Evolutionary conservation across 64 coral and sea anemone genomes (phyloP), one percentile per base, ranked within the genome.

Genomic region (Stichodactyla mertensii): DNA sequence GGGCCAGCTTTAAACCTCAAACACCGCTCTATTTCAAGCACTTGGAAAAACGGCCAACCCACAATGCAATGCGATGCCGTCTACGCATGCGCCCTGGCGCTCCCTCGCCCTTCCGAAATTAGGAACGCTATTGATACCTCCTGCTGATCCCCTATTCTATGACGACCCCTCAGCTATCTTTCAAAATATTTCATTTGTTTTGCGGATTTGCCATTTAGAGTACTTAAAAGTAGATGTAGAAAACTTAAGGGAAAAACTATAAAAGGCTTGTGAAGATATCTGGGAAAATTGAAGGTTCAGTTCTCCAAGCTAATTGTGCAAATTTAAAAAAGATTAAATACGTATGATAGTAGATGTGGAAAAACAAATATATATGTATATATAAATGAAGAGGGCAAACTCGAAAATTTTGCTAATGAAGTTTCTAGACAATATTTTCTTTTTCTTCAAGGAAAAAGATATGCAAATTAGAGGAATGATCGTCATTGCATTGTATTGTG

Each of bases 21-120:
- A 96, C 94, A 96, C 94, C 91, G 94, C 91, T 96, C 88, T 86
- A 80, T 84, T 96, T 95, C 90, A 89, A 92, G 86, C 93, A 95
- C 94, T 93, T 90, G 86, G 94, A 88, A 95, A 95, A 96, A 96
- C 91, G 94, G 94, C 91, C 88, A 96, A 69, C 94, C 94, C 94
- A 96, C 87, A 81, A 96, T 96, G 91, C 94, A 93, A 83, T 64
- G 94, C 88, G 85, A 93, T 27, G 7, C n/a, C 0, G 2, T 13
- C 9, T 24, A 13, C 83, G 20, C 83, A 26, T 85, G 83, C 53
- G 83, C 22, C 36, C 11, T 60, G 15, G 26, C 19, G 51, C 19
- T 85, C 31, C 83, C 83, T 85, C 83, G 83, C 83, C 83, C 83
- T 85, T 85, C 82, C 16, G 53, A 81, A 81, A 54, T 55, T 54